Evolutionary conservation across 2,888 invertebrate genomes (phyloP).

Genomic region (Hirtodrosophila histrioides): DNA sequence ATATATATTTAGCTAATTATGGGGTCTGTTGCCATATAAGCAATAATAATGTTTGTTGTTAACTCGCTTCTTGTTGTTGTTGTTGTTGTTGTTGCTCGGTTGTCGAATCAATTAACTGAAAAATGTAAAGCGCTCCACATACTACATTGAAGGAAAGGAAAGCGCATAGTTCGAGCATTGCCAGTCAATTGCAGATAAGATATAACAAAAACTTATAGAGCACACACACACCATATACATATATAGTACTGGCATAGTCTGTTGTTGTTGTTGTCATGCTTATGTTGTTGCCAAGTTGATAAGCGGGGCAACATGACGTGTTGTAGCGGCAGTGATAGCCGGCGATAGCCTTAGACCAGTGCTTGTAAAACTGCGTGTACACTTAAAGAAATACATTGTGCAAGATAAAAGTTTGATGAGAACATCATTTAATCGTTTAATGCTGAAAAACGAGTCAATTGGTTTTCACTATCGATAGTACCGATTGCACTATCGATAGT

Average conservation of each 20-base stretch:
- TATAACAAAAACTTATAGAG: conserved; percentile 55
- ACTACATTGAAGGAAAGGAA: conserved; percentile 37
- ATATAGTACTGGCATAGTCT: conserved; percentile 61
- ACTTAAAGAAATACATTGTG: conserved; percentile 1
- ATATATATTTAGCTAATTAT: conserved; percentile 35
- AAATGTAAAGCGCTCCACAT: conserved; percentile 50
- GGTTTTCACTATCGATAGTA: too few species aligned
- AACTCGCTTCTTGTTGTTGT: conserved; percentile 1
- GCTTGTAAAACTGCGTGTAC: conserved; percentile 39
- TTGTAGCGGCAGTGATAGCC: conserved; percentile 44
- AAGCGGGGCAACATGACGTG: conserved; percentile 61
- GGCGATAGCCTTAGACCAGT: conserved; percentile 23
- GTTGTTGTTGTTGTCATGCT: conserved; percentile 36
- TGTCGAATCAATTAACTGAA: conserved; percentile 61
- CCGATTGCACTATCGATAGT: too few species aligned
- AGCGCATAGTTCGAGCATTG: conserved; percentile 51
- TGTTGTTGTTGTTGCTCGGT: conserved; percentile 15
- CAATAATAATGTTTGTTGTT: conserved; percentile 12
- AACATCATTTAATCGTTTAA: too few species aligned
- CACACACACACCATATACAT: conserved; percentile 9
- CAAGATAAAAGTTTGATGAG: neutral
- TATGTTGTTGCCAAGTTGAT: conserved; percentile 74
- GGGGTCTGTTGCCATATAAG: conserved; percentile 29
- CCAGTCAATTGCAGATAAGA: conserved; percentile 65
- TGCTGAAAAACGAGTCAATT: too few species aligned